phyloP scores from a whole-genome alignment of 2,797 vertebrate species.

The Atherinosoma microstoma region DNA sequence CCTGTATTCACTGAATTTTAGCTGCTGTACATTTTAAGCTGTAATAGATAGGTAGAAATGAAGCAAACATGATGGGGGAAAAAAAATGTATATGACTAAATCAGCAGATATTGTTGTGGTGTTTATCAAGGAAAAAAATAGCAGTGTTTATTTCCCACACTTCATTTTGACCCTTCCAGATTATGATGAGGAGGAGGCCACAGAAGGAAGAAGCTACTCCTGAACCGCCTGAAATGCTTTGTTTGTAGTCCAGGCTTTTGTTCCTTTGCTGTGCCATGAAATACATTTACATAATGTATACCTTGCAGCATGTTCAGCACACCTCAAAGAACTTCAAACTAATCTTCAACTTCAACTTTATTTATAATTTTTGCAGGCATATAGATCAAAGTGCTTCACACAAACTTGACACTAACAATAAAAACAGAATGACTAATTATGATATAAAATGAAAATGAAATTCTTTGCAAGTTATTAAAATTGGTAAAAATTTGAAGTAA shows the following conservation, averaged over 20 bases:
- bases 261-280: background rate
- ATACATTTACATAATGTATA: background rate
- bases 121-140: background rate
- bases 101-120: background rate
- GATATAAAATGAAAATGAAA: no score
- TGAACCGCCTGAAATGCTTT: background rate
- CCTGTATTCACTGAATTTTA: conserved; percentile 5
- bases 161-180: background rate
- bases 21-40: conserved; percentile 11
- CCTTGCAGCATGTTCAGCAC: background rate
- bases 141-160: background rate
- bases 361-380: no score
- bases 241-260: background rate
- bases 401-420: no score
- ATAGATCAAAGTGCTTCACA: no score
- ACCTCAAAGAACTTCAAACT: background rate
- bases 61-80: conserved; percentile 2
- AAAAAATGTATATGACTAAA: background rate
- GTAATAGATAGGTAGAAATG: background rate
- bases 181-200: no score
- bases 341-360: no score
- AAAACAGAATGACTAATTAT: no score
- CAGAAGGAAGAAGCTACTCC: background rate
- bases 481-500: no score
- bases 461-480: no score